Evolutionary conservation across 2,888 invertebrate species (phyloP).

Genomic region (Platerodrilus igneus): DNA sequence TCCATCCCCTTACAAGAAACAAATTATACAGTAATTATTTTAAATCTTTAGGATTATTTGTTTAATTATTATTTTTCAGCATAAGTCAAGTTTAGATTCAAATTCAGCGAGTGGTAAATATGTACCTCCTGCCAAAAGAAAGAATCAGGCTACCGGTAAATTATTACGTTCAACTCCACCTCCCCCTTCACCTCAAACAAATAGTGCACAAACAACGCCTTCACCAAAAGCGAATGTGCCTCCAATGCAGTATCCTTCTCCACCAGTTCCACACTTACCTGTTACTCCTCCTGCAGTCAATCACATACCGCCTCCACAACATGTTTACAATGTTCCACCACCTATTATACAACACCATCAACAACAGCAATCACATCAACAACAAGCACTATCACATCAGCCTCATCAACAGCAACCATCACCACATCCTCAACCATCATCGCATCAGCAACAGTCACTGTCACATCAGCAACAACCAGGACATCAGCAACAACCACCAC

Average conservation of each 20-base stretch:
- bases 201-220: slow-evolving; percentile 43
- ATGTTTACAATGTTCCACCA: slow-evolving; percentile 16
- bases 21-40: slow-evolving; percentile 21
- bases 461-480: slow-evolving; percentile 25
- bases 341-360: slow-evolving; percentile 20
- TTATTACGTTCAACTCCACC: slow-evolving; percentile 61
- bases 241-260: slow-evolving; percentile 32
- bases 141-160: slow-evolving; percentile 61
- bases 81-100: slow-evolving; percentile 17
- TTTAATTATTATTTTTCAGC: no score
- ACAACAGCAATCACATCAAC: slow-evolving; percentile 16
- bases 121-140: slow-evolving; percentile 75
- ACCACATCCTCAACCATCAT: slow-evolving; percentile 12
- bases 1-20: slow-evolving; percentile 17
- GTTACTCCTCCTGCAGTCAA: slow-evolving; percentile 17
- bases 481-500: slow-evolving; percentile 28
- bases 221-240: slow-evolving; percentile 36
- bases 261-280: slow-evolving; percentile 31
- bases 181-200: slow-evolving; percentile 49
- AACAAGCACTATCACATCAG: no score
- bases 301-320: slow-evolving; percentile 14
- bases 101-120: slow-evolving; percentile 57
- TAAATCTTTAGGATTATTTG: background rate
- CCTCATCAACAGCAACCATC: slow-evolving; percentile 11
- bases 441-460: slow-evolving; percentile 29